Conservation (phyloP, 2,113 vertebrate species). For the Pituophis catenifer region DNA sequence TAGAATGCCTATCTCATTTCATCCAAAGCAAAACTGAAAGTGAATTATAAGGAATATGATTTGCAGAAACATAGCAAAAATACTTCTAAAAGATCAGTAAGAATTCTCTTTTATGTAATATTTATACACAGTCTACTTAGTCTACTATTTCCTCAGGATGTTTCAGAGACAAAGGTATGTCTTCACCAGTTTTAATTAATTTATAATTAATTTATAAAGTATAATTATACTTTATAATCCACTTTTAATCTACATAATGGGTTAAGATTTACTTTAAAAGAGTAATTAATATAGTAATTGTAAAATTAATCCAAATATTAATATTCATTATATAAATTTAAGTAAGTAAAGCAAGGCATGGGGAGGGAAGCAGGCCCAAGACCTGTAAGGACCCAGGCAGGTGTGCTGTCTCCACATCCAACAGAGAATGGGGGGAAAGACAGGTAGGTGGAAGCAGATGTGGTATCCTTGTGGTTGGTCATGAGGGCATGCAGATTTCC, state of each 20-base stretch:
- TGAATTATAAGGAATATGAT: neutral
- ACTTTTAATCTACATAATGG: neutral
- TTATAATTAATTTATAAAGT: neutral
- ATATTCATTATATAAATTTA: neutral
- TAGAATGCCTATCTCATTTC: neutral
- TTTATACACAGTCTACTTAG: neutral
- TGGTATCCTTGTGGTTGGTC: neutral
- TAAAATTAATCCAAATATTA: neutral
- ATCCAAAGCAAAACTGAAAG: neutral
- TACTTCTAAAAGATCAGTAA: neutral
- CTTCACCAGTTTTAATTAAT: neutral
- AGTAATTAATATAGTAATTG: neutral
- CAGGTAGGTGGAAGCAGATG: neutral
- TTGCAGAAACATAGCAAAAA: neutral
- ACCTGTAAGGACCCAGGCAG: neutral
- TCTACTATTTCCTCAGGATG: neutral
- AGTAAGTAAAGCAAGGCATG: neutral
- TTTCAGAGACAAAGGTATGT: neutral
- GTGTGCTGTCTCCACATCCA: neutral
- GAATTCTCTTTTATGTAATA: neutral
- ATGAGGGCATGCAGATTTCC: neutral
- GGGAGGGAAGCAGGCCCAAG: neutral
- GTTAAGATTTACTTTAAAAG: neutral
- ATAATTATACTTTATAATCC: neutral
- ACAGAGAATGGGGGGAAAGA: neutral